Percentiles rank a stretch among this genome's conserved stretches.
phyloP scores from a whole-genome alignment of 2,888 invertebrate genomes.

The Acleris holmiana region DNA sequence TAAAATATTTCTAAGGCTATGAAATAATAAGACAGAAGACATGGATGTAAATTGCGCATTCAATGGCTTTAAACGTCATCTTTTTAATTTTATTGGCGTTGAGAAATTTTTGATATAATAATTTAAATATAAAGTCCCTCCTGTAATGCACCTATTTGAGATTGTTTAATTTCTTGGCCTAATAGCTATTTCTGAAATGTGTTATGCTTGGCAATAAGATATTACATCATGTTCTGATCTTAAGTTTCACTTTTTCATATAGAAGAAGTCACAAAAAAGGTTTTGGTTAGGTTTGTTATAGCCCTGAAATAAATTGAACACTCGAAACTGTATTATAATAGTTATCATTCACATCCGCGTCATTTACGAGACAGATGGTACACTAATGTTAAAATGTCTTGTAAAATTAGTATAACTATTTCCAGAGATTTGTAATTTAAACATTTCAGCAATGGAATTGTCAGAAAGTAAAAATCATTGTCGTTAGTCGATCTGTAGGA shows the following conservation, averaged over 20 bases:
- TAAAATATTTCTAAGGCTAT: slow-evolving; percentile 51
- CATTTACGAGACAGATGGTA: too few relatives aligned
- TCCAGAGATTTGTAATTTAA: too few relatives aligned
- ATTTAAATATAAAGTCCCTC: slow-evolving; percentile 38
- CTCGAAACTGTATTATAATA: too few relatives aligned
- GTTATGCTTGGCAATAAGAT: slow-evolving; percentile 1
- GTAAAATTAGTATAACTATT: too few relatives aligned
- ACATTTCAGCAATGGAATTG: too few relatives aligned
- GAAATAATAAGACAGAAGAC: slow-evolving; percentile 48
- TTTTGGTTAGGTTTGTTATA: too few relatives aligned
- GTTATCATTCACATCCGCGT: too few relatives aligned
- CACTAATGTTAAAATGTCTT: too few relatives aligned
- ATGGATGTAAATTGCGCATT: slow-evolving; percentile 38
- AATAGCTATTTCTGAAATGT: slow-evolving; percentile 6
- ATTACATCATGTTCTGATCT: not conserved
- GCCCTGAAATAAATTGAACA: not conserved
- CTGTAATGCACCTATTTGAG: slow-evolving; percentile 39
- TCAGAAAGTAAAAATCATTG: too few relatives aligned
- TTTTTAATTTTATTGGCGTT: slow-evolving; percentile 40
- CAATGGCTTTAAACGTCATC: slow-evolving; percentile 29
- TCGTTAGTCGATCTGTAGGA: too few relatives aligned
- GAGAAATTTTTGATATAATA: slow-evolving; percentile 42
- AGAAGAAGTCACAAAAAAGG: too few relatives aligned
- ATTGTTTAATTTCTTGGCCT: slow-evolving; percentile 25
- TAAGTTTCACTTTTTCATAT: not conserved